Evolutionary conservation across 2,888 invertebrate species (phyloP).

Genomic region (Altica lythri): DNA sequence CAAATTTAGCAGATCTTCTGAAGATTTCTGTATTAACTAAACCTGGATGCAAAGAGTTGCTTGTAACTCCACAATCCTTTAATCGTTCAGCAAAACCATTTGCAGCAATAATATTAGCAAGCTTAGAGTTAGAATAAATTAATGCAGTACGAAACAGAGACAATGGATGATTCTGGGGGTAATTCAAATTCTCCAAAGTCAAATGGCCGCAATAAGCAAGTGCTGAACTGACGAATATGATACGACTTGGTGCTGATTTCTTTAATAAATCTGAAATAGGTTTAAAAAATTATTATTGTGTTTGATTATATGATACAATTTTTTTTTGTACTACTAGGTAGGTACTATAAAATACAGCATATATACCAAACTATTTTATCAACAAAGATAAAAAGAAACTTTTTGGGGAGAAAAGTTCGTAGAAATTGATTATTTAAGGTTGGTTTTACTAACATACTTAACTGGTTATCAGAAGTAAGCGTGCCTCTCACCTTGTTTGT

Average conservation of each 20-base stretch:
- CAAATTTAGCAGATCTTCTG: constrained; percentile 36
- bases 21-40: constrained; percentile 48
- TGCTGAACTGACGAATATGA: constrained; percentile 52
- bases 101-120: constrained; percentile 51
- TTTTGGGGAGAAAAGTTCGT: too few species aligned
- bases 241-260: constrained; percentile 51
- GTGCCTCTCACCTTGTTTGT: too few species aligned
- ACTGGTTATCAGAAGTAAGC: too few species aligned
- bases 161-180: constrained; percentile 40
- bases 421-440: too few species aligned
- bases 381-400: too few species aligned
- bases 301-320: too few species aligned
- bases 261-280: constrained; percentile 49
- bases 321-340: too few species aligned
- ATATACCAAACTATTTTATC: too few species aligned
- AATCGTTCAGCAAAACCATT: constrained; percentile 51
- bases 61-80: constrained; percentile 48
- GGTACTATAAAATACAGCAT: too few species aligned
- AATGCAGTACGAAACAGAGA: constrained; percentile 40
- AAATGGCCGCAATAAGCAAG: constrained; percentile 45
- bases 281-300: not conserved
- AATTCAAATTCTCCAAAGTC: constrained; percentile 45
- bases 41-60: constrained; percentile 54
- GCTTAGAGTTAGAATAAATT: constrained; percentile 52
- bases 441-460: too few species aligned